phyloP scores from a whole-genome alignment of 1,140 invertebrate genomes.

The Idris sp. region DNA sequence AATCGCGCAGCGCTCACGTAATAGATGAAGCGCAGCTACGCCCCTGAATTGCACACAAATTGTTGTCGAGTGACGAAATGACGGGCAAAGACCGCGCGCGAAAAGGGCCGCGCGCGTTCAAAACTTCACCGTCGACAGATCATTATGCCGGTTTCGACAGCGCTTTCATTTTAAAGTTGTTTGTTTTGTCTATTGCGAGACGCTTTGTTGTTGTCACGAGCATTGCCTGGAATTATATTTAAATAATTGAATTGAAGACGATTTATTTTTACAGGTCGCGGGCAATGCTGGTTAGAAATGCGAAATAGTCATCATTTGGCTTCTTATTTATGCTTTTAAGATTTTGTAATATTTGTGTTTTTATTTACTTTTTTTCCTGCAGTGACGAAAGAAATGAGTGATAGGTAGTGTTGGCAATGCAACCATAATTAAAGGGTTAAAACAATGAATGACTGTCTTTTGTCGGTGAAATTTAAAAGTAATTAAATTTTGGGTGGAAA shows the following conservation, averaged over 20 bases:
- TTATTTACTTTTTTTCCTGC: no score
- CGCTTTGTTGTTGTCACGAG: constrained; percentile 37
- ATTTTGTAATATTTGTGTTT: no score
- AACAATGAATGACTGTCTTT: no score
- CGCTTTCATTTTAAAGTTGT: constrained; percentile 47
- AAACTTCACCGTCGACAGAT: constrained; percentile 47
- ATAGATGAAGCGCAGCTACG: constrained; percentile 49
- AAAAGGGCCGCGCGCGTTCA: constrained; percentile 40
- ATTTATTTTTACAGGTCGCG: no score
- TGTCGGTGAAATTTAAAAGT: no score
- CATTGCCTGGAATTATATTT: constrained; percentile 1
- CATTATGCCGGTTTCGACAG: constrained; percentile 52
- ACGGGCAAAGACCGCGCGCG: constrained; percentile 39
- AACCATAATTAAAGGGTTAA: no score
- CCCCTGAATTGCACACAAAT: constrained; percentile 57
- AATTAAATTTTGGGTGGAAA: no score
- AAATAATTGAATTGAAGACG: constrained; percentile 37
- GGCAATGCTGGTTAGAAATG: no score
- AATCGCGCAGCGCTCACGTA: constrained; percentile 54
- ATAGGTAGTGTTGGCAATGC: no score
- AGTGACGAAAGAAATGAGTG: no score
- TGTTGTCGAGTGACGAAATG: constrained; percentile 53
- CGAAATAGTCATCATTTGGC: no score
- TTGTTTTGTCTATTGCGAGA: constrained; percentile 42
- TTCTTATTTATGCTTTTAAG: no score